Percentiles rank a stretch among this genome's conserved stretches.
Conservation (phyloP, 1,140 invertebrate species). For the Pissodes strobi region DNA sequence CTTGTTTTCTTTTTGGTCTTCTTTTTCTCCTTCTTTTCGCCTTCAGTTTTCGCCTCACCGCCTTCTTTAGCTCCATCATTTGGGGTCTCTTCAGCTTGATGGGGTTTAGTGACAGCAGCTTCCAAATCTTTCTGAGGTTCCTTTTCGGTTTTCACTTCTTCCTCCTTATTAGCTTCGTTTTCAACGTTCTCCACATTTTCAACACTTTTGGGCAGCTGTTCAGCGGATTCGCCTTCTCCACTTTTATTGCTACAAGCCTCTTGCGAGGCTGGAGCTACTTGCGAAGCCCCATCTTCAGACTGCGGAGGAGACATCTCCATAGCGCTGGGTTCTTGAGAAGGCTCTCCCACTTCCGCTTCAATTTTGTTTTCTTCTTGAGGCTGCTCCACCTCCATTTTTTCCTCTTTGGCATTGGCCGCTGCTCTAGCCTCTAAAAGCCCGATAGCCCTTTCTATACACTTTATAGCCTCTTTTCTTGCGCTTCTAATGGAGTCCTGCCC, state of each 20-base stretch:
- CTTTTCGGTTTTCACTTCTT: background rate
- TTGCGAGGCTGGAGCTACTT: background rate
- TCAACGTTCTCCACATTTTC: background rate
- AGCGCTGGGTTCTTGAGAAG: conserved; percentile 19
- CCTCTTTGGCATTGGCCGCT: conserved; percentile 56
- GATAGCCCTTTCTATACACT: conserved; percentile 84
- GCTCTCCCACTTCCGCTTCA: conserved; percentile 15
- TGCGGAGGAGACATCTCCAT: conserved; percentile 1
- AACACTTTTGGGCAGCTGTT: background rate
- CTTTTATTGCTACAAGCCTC: too few species aligned
- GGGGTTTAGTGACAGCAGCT: background rate
- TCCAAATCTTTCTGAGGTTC: background rate
- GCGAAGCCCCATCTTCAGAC: background rate
- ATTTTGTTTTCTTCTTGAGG: conserved; percentile 19
- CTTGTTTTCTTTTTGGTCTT: conserved; percentile 30
- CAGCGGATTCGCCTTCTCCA: background rate
- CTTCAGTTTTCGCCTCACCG: too few species aligned
- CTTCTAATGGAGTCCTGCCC: conserved; percentile 86
- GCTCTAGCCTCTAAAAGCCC: conserved; percentile 77
- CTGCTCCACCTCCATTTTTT: conserved; percentile 40
- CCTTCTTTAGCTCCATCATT: conserved; percentile 12
- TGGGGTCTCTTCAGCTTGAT: background rate
- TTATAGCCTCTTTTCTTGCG: conserved; percentile 85
- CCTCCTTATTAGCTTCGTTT: background rate
- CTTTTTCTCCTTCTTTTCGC: conserved; percentile 26